These are phyloP conservation scores for Caenorhabditis doughertyi DNA, from an alignment of 2,888 invertebrate genomes.

Conservation along the genomic window DNA sequence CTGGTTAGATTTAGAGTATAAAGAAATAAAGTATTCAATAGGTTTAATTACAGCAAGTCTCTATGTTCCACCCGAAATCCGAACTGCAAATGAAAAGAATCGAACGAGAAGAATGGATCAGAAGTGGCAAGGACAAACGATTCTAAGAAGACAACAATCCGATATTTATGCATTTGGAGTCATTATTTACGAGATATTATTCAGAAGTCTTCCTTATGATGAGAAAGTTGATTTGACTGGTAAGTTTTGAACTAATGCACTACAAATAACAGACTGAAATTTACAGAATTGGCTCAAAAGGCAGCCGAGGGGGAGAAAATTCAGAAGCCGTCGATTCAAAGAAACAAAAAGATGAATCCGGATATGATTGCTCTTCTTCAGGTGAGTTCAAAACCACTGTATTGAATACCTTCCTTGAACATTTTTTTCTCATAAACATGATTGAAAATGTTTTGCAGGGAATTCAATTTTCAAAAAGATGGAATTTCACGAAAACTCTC, in stretches of 20 bases:
- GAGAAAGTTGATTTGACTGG: slow-evolving; percentile 67
- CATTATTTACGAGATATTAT: slow-evolving; percentile 75
- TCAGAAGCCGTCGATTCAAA: slow-evolving; percentile 65
- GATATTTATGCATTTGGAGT: slow-evolving; percentile 74
- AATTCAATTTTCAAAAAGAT: neutral
- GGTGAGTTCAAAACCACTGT: slow-evolving; percentile 21
- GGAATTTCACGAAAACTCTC: slow-evolving; percentile 8
- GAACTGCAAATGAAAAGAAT: slow-evolving; percentile 64
- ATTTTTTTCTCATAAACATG: neutral
- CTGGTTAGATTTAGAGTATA: slow-evolving; percentile 44
- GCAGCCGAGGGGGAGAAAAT: slow-evolving; percentile 71
- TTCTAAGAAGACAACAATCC: slow-evolving; percentile 53
- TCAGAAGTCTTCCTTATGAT: slow-evolving; percentile 76
- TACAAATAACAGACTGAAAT: neutral
- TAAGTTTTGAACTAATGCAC: neutral
- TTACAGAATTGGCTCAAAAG: slow-evolving; percentile 68
- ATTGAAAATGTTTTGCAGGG: neutral
- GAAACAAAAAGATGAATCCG: slow-evolving; percentile 66
- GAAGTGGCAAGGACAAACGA: slow-evolving; percentile 61
- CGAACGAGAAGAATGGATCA: slow-evolving; percentile 65
- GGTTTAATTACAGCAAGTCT: slow-evolving; percentile 55
- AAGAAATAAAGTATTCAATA: neutral
- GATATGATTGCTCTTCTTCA: slow-evolving; percentile 72
- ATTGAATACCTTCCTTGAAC: neutral
- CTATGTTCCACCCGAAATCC: slow-evolving; percentile 71